Base-by-base conservation (phyloP, 2,797 vertebrate species). In the Clamator glandarius region DNA sequence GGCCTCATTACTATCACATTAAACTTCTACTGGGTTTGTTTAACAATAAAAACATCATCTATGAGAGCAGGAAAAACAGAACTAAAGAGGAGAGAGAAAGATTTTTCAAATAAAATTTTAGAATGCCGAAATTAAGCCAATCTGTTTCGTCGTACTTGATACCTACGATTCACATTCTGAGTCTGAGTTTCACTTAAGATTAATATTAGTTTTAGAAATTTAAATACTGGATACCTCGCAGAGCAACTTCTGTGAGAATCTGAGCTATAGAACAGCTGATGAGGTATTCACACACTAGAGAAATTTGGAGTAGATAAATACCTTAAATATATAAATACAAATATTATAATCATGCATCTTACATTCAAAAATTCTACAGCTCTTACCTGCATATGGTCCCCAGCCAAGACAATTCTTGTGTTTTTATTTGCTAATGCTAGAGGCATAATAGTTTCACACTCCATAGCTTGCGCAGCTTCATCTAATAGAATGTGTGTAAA, bases 391-490 rank as follows among this genome's bases (percentile, higher is more conserved):
- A 99, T 99, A 67, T 99, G 99, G 97, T 99, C 99, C 97, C 99
- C 99, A 93, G 99, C 99, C 98, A 99, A 97, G 85, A 99, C 99
- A 61, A 99, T 98, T 84, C 99, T 98, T 48, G 99, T 99, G 97
- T 96, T 98, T 97, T 98, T 98, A 97, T 98, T 98, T 82, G 99
- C 99, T 96, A 99, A 97, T 84, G 99, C 99, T 92, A 99, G 98
- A 96, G 99, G 99, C 99, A 99, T 99, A 96, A 99, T 99, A 94
- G 99, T 99, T 98, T 99, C 99, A 88, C 99, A 99, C 98, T 99
- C 99, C 99, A 99, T 99, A 96, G 99, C 99, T 97, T 99, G 99
- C 51, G 99, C 99, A 31, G 99, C 99, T 98, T 99, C 99, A 96
- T 99, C 99, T 98, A 99, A 97, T 28, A 99, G 98, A 98, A 99